Evolutionary conservation across 2,797 vertebrate genomes (phyloP).

Genomic region (Oreortyx pictus): DNA sequence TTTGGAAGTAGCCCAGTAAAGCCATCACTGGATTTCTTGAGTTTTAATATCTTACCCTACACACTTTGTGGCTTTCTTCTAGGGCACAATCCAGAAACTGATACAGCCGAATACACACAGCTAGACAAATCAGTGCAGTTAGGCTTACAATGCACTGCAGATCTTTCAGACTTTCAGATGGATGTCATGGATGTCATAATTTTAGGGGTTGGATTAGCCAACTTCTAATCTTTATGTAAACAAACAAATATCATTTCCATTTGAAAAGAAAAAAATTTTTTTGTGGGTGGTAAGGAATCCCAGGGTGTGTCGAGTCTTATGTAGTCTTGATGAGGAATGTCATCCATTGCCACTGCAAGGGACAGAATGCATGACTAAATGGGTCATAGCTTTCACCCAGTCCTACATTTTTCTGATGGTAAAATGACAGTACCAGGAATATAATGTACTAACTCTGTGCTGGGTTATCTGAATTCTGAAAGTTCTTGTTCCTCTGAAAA

Average conservation of each 20-base stretch:
- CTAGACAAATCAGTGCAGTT: neutral
- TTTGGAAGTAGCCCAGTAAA: slow-evolving; percentile 83
- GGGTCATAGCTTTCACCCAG: neutral
- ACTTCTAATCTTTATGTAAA: neutral
- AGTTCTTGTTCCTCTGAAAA: neutral
- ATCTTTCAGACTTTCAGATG: slow-evolving; percentile 18
- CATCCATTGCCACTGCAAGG: neutral
- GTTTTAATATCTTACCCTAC: slow-evolving; percentile 74
- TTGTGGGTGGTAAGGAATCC: neutral
- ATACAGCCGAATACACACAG: neutral
- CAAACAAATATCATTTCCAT: neutral
- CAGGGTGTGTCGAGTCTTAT: rapidly evolving
- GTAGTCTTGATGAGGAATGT: neutral
- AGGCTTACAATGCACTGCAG: neutral
- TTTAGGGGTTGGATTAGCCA: neutral
- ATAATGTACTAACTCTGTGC: neutral
- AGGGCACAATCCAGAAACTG: slow-evolving; percentile 2
- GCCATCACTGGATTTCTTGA: slow-evolving; percentile 76
- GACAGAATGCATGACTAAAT: neutral
- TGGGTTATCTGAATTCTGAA: neutral
- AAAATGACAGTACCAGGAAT: neutral
- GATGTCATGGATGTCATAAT: neutral
- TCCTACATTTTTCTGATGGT: neutral
- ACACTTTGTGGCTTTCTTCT: slow-evolving; percentile 64
- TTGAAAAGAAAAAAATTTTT: neutral